Conservation (phyloP, 2,888 invertebrate species). For the Caradrina clavipalpis region DNA sequence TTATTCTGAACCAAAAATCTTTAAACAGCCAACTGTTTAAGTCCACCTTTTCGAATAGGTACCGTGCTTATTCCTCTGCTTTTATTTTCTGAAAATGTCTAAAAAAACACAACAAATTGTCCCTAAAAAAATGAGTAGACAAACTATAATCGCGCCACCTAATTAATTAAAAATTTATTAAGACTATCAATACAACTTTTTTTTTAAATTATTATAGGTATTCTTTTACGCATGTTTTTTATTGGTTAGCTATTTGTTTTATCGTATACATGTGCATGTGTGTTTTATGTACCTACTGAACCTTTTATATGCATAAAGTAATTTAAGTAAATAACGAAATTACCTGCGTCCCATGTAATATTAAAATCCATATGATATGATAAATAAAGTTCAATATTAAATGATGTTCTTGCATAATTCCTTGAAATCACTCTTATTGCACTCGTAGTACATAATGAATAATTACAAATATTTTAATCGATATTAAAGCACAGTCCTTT, state of each 20-base stretch:
- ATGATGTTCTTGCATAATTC: conserved; percentile 72
- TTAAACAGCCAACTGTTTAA: too few species aligned
- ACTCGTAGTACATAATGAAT: conserved; percentile 70
- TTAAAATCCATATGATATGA: conserved; percentile 59
- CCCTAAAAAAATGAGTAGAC: too few species aligned
- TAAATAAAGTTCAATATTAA: conserved; percentile 57
- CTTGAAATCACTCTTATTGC: conserved; percentile 61
- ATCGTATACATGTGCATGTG: too few species aligned
- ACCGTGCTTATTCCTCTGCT: neutral
- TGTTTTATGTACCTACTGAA: neutral
- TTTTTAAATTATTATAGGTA: too few species aligned
- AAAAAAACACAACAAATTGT: too few species aligned
- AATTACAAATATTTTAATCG: conserved; percentile 25
- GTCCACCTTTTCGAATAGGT: too few species aligned
- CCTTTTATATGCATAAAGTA: neutral
- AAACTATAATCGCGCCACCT: too few species aligned
- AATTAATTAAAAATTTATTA: too few species aligned
- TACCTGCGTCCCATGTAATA: conserved; percentile 70
- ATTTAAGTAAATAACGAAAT: neutral
- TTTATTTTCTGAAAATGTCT: neutral
- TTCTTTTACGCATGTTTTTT: too few species aligned
- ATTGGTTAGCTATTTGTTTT: too few species aligned
- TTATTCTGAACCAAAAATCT: too few species aligned
- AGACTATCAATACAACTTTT: too few species aligned
- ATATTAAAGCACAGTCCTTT: conserved; percentile 29